Conservation (phyloP, 1,140 invertebrate species). For the Camponotus floridanus region DNA sequence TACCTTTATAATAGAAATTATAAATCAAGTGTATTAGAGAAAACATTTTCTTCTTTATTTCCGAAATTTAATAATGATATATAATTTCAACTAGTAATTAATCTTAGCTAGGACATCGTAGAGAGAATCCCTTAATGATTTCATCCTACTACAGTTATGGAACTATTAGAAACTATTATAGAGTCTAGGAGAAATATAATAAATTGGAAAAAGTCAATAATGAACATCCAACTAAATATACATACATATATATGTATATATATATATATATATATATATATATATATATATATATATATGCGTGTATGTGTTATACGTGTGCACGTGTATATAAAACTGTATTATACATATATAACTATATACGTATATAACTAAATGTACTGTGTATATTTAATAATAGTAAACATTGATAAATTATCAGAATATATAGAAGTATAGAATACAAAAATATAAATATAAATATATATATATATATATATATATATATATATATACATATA, state of each 20-base stretch:
- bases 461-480: no score
- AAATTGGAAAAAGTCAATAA: background rate
- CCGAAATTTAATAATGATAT: background rate
- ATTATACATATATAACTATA: background rate
- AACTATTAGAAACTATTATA: background rate
- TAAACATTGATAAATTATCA: background rate
- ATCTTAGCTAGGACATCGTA: background rate
- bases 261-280: background rate
- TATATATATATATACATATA: no score
- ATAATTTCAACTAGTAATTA: conserved; percentile 28
- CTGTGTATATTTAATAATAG: background rate
- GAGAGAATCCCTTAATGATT: background rate
- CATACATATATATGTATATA: background rate
- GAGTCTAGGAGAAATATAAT: background rate
- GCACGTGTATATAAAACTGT: background rate
- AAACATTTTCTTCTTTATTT: background rate
- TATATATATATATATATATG: no score
- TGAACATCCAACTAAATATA: background rate
- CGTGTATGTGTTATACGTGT: no score
- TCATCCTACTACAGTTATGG: conserved; percentile 3
- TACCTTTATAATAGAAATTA: conserved; percentile 1
- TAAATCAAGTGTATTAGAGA: background rate
- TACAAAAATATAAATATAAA: background rate
- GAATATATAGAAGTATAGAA: conserved; percentile 9
- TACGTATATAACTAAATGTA: background rate